Base-by-base conservation (phyloP, 1,140 invertebrate genomes). In the Eurosta solidaginis region DNA sequence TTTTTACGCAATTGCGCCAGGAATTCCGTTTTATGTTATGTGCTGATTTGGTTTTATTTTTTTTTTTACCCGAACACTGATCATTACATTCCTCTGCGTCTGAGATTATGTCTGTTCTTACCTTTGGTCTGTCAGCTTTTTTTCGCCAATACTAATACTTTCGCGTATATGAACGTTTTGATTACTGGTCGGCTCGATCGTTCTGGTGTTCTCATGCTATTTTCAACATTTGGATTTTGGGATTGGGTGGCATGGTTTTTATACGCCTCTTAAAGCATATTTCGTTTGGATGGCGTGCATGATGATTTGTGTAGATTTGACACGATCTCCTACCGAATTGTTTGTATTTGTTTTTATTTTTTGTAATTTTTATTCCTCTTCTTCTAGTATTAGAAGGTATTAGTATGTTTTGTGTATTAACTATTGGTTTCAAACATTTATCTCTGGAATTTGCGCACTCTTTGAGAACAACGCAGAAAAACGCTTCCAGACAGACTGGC, bases 191-290 rank as follows among this genome's bases (percentile, higher is more conserved):
- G n/a, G n/a, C 3, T 22, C 40, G 33, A 2, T n/a, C 12, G 33
- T 20, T 68, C n/a, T 68, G n/a, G n/a, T 2, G 59, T 68, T 68
- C 59, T 68, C 59, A 68, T 36, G 36, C 59, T 20, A 22, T 42
- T 68, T 68, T 42, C 17, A n/a, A 3, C 27, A 10, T 22, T 10
- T 1, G 36, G 59, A 68, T 68, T 68, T 68, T 68, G 33, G 59
- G 33, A 68, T 68, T 68, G 59, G 59, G 59, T 68, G 59, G 59
- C 59, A 68, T 68, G 59, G 33, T 68, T 68, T 68, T 68, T 68
- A 68, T 68, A 68, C 59, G 59, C 59, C 33, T 68, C 59, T 68
- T 68, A 40, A n/a, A 68, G 7, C 59, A 40, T 33, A 40, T 68
- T 68, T 40, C n/a, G 6, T 9, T 9, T 68, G 33, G 7, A 20